phyloP scores from a whole-genome alignment of 2,113 vertebrate species.

The Oryctolagus cuniculus region DNA sequence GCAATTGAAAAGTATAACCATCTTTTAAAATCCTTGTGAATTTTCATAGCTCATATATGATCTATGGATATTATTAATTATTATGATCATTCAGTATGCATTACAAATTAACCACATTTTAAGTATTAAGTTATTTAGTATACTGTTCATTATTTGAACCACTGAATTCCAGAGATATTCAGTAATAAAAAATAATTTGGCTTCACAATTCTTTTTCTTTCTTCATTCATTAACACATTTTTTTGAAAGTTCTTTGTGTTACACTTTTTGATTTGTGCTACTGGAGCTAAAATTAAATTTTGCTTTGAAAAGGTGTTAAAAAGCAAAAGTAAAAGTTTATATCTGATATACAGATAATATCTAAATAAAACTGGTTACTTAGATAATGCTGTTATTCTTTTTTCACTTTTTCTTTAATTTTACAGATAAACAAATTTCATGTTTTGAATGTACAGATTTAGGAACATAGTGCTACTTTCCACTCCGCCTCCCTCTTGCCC shows the following conservation, averaged over 20 bases:
- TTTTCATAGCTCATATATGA: neutral
- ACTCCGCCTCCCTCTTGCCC: too few relatives aligned
- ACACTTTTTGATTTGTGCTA: neutral
- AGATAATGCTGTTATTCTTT: neutral
- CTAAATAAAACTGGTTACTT: neutral
- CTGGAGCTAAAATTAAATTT: neutral
- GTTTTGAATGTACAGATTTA: too few relatives aligned
- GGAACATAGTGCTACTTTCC: too few relatives aligned
- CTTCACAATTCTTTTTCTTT: neutral
- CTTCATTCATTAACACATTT: neutral
- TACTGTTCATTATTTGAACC: neutral
- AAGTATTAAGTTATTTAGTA: neutral
- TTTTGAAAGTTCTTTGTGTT: neutral
- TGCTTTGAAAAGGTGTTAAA: neutral
- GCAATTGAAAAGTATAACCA: slow-evolving; percentile 1
- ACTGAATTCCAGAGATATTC: neutral
- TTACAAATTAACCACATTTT: neutral
- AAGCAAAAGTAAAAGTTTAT: neutral
- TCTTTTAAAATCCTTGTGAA: neutral
- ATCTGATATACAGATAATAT: neutral
- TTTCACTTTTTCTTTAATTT: too few relatives aligned
- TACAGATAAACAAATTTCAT: too few relatives aligned
- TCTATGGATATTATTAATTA: neutral
- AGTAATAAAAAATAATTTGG: slow-evolving; percentile 8
- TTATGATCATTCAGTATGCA: neutral